phyloP scores from a whole-genome alignment of 1,140 invertebrate species.

The Ylistrum balloti region DNA sequence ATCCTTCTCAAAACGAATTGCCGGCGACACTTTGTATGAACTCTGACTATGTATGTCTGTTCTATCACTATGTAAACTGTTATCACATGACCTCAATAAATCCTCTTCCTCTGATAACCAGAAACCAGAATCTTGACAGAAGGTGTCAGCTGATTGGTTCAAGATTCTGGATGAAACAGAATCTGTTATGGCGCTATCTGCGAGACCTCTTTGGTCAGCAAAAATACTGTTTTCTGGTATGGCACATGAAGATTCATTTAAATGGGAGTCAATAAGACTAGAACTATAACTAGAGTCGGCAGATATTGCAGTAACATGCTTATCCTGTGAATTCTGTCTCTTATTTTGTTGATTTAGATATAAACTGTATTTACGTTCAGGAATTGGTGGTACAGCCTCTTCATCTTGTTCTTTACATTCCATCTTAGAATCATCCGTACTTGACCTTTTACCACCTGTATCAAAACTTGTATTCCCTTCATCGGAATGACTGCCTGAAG shows the following conservation, averaged over 20 bases:
- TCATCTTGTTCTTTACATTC: background rate
- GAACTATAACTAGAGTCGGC: background rate
- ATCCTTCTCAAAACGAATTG: background rate
- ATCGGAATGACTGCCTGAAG: slow-evolving; percentile 1
- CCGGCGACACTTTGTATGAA: background rate
- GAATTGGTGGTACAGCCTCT: slow-evolving; percentile 54
- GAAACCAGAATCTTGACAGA: slow-evolving; percentile 31
- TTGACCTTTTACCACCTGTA: slow-evolving; percentile 24
- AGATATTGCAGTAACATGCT: background rate
- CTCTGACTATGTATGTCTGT: background rate
- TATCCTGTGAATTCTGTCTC: background rate
- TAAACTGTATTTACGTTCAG: slow-evolving; percentile 59
- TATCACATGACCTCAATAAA: background rate
- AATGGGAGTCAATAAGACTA: background rate
- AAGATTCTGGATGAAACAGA: slow-evolving; percentile 5
- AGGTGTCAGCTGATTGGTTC: slow-evolving; percentile 9
- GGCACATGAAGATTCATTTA: background rate
- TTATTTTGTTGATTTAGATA: slow-evolving; percentile 24
- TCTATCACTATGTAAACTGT: background rate
- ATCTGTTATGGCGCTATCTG: slow-evolving; percentile 4
- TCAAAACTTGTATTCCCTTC: slow-evolving; percentile 42
- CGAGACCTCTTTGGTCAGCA: background rate
- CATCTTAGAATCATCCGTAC: background rate
- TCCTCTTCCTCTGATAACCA: background rate
- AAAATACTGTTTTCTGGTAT: slow-evolving; percentile 4